Conservation (phyloP, 2,113 vertebrate species). For the Bostrychus sinensis region DNA sequence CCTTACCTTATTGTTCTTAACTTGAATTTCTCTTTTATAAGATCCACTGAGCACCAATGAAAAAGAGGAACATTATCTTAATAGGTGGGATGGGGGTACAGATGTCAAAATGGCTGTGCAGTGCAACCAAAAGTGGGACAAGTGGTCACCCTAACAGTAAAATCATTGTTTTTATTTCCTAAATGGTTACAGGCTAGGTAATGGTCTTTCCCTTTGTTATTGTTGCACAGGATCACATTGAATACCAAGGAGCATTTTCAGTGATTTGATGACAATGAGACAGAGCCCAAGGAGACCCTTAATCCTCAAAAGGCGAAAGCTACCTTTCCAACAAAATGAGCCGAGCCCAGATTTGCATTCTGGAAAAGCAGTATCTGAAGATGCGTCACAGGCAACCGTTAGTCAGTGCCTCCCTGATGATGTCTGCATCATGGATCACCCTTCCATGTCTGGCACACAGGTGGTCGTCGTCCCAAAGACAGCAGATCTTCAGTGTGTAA, state of each 20-base stretch:
- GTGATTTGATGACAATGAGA: slow-evolving; percentile 85
- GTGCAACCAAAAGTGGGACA: too few relatives aligned
- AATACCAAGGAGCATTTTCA: slow-evolving; percentile 34
- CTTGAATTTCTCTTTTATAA: too few relatives aligned
- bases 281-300: slow-evolving; percentile 90
- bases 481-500: slow-evolving; percentile 87
- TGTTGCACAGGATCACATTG: slow-evolving; percentile 37
- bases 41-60: too few relatives aligned
- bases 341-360: slow-evolving; percentile 47
- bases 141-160: too few relatives aligned
- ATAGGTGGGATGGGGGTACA: too few relatives aligned
- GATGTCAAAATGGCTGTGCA: too few relatives aligned
- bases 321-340: slow-evolving; percentile 80
- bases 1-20: too few relatives aligned
- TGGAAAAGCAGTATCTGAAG: slow-evolving; percentile 20
- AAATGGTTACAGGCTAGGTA: neutral
- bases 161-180: too few relatives aligned
- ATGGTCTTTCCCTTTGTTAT: neutral
- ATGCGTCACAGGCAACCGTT: slow-evolving; percentile 23
- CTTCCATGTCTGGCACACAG: slow-evolving; percentile 87
- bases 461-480: slow-evolving; percentile 87
- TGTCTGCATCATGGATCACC: slow-evolving; percentile 89
- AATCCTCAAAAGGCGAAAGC: slow-evolving; percentile 92
- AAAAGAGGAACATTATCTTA: too few relatives aligned
- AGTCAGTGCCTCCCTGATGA: slow-evolving; percentile 78